Base-by-base conservation (phyloP, 2,797 vertebrate species). In the Delichon dasypus region DNA sequence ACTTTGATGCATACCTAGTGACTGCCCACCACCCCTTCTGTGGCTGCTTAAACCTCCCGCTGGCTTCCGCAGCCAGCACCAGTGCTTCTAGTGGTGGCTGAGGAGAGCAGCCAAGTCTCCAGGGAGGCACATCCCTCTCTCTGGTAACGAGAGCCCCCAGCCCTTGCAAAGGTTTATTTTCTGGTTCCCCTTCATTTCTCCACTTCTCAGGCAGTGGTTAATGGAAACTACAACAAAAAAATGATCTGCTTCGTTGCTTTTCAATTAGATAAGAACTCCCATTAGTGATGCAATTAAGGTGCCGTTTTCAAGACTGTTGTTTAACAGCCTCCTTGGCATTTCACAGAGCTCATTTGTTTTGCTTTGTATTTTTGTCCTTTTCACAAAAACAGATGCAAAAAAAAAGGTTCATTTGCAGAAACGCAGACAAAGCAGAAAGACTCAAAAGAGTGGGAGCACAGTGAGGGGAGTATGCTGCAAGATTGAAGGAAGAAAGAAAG, bases 301-400 rank as follows among this genome's bases (percentile, higher is more conserved):
- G 7, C 75, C 1, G 1, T 92, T 95, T 94, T 86, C 94, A 90
- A 93, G 87, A 79, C 84, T 83, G 73, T 88, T 96, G 89, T 94
- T 95, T 96, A 95, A 92, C 93, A 95, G 83, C 82, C 62, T 95
- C 88, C 89, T 92, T 95, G 94, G 96, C 93, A 93, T 97, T 96
- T 95, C 93, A 91, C 89, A 86, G 90, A 83, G 68, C 82, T 95
- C 82, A 78, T 95, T 95, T 97, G 85, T 89, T 96, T 95, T 87
- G 72, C 58, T 89, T 90, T 83, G 74, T 61, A 53, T 94, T 95
- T 89, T 36, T 95, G 95, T 90, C 22, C 34, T 83, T 88, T 86
- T 77, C 92, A 67, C 36, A 57, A 93, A 95, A 94, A 68, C 85
- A 94, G 78, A 90, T 48, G 57, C 26, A 88, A 93, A 94, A 80